Conservation (phyloP, 2,797 vertebrate species). For the Cheirogaleus major region DNA sequence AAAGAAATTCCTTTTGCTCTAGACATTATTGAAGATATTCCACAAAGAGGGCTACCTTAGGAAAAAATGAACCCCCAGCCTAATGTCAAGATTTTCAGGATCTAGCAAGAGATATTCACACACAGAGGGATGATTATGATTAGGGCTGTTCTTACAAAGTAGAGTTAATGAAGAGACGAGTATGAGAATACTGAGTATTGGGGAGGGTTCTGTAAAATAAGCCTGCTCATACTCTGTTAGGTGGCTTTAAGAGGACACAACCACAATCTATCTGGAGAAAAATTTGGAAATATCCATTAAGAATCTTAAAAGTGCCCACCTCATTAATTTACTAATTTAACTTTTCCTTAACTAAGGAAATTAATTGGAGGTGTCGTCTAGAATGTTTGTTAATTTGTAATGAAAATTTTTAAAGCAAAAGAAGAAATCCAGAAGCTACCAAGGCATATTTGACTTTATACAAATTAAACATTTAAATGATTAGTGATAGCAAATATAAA, state of each 20-base stretch:
- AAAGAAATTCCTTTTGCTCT: background rate
- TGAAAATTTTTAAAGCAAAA: background rate
- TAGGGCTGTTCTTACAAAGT: background rate
- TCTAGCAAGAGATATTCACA: background rate
- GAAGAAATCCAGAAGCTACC: background rate
- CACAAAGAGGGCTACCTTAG: background rate
- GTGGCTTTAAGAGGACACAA: background rate
- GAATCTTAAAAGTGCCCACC: background rate
- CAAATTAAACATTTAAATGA: background rate
- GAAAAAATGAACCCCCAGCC: background rate
- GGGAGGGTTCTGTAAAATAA: background rate
- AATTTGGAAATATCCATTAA: background rate
- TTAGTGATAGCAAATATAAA: background rate
- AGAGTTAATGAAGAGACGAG: background rate
- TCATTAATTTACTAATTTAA: slow-evolving; percentile 40
- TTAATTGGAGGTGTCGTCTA: background rate
- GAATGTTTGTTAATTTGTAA: background rate
- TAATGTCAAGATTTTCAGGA: background rate
- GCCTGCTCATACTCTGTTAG: background rate
- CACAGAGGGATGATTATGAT: background rate
- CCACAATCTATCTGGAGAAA: background rate
- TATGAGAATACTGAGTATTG: background rate
- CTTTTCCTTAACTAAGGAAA: slow-evolving; percentile 7
- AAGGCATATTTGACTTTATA: background rate
- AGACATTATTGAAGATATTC: background rate